These are phyloP conservation scores for Prochilodus magdalenae DNA, from an alignment of 2,113 vertebrate genomes.

Conservation along the genomic window DNA sequence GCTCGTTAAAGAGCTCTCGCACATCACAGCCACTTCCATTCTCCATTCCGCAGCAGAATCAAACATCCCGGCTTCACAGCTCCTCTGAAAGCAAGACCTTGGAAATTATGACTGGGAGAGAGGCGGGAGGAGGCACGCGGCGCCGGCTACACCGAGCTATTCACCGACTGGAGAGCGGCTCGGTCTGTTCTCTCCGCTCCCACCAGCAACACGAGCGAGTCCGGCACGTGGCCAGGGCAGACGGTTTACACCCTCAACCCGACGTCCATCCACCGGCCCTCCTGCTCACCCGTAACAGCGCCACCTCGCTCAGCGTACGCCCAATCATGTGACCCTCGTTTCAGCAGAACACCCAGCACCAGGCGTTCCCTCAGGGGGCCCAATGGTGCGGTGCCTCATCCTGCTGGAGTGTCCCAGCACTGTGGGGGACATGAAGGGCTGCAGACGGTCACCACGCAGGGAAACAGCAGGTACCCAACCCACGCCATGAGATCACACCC, in stretches of 20 bases:
- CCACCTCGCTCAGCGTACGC: no score
- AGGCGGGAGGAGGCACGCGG: background rate
- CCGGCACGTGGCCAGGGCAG: background rate
- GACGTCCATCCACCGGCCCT: no score
- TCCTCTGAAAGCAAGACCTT: conserved; percentile 1
- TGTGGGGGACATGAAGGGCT: no score
- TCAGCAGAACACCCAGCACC: no score
- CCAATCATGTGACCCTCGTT: no score
- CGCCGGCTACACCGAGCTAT: background rate
- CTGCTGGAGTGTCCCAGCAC: no score
- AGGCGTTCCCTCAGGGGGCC: no score
- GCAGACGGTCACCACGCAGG: no score
- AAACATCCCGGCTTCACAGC: background rate
- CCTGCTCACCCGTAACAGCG: no score
- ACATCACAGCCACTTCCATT: background rate
- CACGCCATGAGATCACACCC: no score
- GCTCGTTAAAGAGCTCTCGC: background rate
- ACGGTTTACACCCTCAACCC: background rate
- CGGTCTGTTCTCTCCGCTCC: background rate
- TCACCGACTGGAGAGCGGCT: background rate
- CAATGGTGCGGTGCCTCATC: no score
- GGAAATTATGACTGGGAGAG: background rate
- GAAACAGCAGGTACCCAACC: no score
- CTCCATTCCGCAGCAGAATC: background rate
- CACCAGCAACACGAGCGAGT: background rate